These are phyloP conservation scores for Penaeus japonicus DNA, from an alignment of 1,140 invertebrate species.

Conservation along the genomic window DNA sequence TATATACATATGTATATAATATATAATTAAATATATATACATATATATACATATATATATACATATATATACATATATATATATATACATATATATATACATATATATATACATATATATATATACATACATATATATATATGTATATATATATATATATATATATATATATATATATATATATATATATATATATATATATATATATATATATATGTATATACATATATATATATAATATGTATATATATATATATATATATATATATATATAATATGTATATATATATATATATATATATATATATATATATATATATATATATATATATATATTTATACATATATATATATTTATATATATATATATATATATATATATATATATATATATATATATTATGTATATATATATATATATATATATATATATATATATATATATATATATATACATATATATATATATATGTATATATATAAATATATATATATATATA, in stretches of 20 bases:
- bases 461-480: conserved; percentile 7
- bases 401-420: conserved; percentile 8
- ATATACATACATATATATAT: background rate
- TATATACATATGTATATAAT: conserved; percentile 2
- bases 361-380: background rate
- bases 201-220: background rate
- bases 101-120: background rate
- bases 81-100: background rate
- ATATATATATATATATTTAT: background rate
- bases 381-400: conserved; percentile 8
- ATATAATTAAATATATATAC: background rate
- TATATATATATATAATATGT: background rate
- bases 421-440: conserved; percentile 13
- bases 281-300: background rate
- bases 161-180: background rate
- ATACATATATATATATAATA: background rate
- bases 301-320: conserved; percentile 2
- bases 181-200: background rate
- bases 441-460: conserved; percentile 13
- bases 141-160: background rate
- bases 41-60: conserved; percentile 13
- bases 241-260: background rate
- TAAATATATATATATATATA: background rate
- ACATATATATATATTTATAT: background rate
- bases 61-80: conserved; percentile 13